Conservation (phyloP, 1,140 invertebrate species). For the Adoxophyes honmai region DNA sequence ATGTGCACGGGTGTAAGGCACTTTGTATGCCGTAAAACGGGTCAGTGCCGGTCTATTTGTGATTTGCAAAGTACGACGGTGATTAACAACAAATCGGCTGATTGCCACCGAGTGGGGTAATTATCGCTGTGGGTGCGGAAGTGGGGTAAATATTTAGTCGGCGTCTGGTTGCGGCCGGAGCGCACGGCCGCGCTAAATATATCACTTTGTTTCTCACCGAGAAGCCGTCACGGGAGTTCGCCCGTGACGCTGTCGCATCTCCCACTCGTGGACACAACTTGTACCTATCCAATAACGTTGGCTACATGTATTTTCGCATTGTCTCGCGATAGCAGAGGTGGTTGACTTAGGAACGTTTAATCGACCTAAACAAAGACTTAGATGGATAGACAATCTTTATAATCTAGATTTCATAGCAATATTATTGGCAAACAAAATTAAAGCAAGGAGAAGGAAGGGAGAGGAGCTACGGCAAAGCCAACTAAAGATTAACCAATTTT, state of each 20-base stretch:
- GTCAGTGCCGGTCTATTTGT: background rate
- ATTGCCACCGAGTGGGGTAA: slow-evolving; percentile 3
- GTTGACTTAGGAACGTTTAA: no score
- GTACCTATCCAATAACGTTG: slow-evolving; percentile 1
- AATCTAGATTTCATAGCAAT: no score
- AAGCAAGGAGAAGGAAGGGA: no score
- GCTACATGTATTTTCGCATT: background rate
- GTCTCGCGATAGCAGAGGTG: no score
- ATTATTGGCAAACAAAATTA: no score
- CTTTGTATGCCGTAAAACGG: background rate
- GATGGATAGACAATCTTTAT: no score
- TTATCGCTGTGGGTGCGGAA: slow-evolving; percentile 1
- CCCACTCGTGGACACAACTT: background rate
- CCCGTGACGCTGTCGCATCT: background rate
- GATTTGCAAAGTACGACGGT: slow-evolving; percentile 10
- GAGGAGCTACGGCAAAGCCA: no score
- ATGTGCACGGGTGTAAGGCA: background rate
- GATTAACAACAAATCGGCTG: background rate
- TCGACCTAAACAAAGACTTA: no score
- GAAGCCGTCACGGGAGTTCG: background rate
- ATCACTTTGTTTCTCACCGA: slow-evolving; percentile 4
- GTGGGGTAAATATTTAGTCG: slow-evolving; percentile 13
- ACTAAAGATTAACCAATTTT: no score
- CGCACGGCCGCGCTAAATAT: background rate
- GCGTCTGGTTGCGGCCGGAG: slow-evolving; percentile 1